Evolutionary conservation across 35 echinoderm and acorn worm genomes (phyloP).

Genomic region (Lytechinus variegatus): DNA sequence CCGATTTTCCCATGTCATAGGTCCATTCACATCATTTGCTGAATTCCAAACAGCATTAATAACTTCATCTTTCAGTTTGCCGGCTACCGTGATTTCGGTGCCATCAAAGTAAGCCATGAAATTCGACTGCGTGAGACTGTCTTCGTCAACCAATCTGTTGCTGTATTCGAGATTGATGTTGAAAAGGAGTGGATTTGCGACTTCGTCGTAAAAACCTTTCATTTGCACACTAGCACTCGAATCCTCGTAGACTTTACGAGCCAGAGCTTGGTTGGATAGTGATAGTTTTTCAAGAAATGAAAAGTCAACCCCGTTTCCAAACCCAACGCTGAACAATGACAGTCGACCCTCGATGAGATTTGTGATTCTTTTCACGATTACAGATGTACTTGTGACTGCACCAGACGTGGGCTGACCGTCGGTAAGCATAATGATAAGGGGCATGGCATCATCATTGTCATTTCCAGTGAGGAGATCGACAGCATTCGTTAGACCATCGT

Average conservation of each 20-base stretch:
- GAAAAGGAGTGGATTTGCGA: constrained; percentile 80
- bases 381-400: constrained; percentile 16
- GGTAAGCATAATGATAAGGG: constrained; percentile 77
- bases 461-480: constrained; percentile 28
- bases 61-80: constrained; percentile 63
- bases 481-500: constrained; percentile 53
- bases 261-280: constrained; percentile 63
- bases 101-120: constrained; percentile 81
- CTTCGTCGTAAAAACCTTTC: constrained; percentile 83
- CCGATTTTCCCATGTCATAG: neutral
- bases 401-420: constrained; percentile 72
- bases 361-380: constrained; percentile 44
- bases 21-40: neutral
- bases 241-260: constrained; percentile 81
- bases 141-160: constrained; percentile 46
- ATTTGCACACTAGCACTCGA: constrained; percentile 73
- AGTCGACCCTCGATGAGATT: constrained; percentile 45
- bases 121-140: constrained; percentile 66
- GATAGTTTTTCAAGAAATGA: constrained; percentile 72
- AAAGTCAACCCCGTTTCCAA: constrained; percentile 67
- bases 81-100: constrained; percentile 81
- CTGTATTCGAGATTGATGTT: constrained; percentile 73
- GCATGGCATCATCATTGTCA: neutral
- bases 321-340: constrained; percentile 75
- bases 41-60: constrained; percentile 28